These are phyloP conservation scores for Conger conger DNA, from an alignment of 2,113 vertebrate genomes.

Conservation along the genomic window DNA sequence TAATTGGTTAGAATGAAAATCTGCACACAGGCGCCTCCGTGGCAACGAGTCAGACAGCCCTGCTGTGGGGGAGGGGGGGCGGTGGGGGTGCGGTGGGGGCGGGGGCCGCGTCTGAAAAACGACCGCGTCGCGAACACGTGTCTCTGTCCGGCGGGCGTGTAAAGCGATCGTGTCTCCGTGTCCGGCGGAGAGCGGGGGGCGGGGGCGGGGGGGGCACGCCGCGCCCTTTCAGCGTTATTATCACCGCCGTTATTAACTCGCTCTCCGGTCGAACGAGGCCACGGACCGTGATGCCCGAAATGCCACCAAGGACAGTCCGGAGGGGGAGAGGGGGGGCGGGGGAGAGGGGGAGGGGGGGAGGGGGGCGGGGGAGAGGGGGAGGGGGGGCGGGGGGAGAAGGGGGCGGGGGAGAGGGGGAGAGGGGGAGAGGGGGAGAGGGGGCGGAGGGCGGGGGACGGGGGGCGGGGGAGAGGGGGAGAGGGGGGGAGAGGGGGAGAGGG, in stretches of 20 bases:
- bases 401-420: no score
- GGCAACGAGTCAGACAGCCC: no score
- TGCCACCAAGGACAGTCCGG: neutral
- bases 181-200: no score
- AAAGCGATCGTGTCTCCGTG: neutral
- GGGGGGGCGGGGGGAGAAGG: slow-evolving; percentile 46
- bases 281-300: neutral
- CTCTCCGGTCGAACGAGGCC: neutral
- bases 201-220: neutral
- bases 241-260: slow-evolving; percentile 1
- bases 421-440: slow-evolving; percentile 36
- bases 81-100: slow-evolving; percentile 17
- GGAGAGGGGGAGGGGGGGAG: slow-evolving; percentile 43
- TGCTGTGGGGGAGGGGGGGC: no score
- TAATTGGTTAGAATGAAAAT: no score
- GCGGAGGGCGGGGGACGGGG: no score
- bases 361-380: slow-evolving; percentile 46
- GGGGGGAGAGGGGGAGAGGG: no score
- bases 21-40: no score
- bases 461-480: no score
- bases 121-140: neutral
- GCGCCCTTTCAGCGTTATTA: neutral
- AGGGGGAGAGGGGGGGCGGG: slow-evolving; percentile 36
- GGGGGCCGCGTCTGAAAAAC: neutral
- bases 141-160: neutral